Evolutionary conservation across 2,797 vertebrate genomes (phyloP), one percentile per base, ranked within the genome.

Genomic region (Enteromius fasciolatus): DNA sequence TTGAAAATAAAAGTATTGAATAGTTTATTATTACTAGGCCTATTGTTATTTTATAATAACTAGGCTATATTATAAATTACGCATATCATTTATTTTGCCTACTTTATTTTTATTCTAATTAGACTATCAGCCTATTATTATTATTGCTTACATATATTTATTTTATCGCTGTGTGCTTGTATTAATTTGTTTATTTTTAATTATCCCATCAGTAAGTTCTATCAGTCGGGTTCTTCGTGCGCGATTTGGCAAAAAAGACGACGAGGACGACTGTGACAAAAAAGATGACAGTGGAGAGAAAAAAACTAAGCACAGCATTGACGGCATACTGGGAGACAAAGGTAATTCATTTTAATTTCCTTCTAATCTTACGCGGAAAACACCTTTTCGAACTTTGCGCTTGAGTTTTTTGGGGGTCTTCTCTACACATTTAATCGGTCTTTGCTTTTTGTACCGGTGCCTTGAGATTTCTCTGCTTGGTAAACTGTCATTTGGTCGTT

Each of bases 141-240:
- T 73, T n/a, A n/a, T n/a, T 61, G 15, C 6, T 17, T 7, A 59
- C 23, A 59, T 33, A 8, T 17, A 3, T 3, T 64, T 17, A 15
- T 28, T 83, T 44, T 76, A 17, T 68, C 18, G 52, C 25, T 31
- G 14, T 79, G 10, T 54, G 12, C 11, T 64, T 63, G 33, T 31
- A 61, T 28, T 61, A 15, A 63, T 15, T 76, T 36, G 12, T 52
- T 70, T 57, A 23, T 68, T 25, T 80, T 64, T 4, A 82, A 59
- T 86, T 66, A 88, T 50, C 41, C 11, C 52, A 61, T 70, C 95
- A 99, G 98, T 99, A 95, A 99, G 97, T 91, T 99, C 98, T 75
- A 99, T 99, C 94, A 99, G 98, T 91, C 97, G 98, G 5, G 97
- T 99, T 80, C 96, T 99, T 84, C 94, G 97, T 89, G 97, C 96